A percentile compares a stretch with the other conserved stretches of the same genome.
phyloP scores from a whole-genome alignment of 2,797 vertebrate species.

The Amblyraja radiata region DNA sequence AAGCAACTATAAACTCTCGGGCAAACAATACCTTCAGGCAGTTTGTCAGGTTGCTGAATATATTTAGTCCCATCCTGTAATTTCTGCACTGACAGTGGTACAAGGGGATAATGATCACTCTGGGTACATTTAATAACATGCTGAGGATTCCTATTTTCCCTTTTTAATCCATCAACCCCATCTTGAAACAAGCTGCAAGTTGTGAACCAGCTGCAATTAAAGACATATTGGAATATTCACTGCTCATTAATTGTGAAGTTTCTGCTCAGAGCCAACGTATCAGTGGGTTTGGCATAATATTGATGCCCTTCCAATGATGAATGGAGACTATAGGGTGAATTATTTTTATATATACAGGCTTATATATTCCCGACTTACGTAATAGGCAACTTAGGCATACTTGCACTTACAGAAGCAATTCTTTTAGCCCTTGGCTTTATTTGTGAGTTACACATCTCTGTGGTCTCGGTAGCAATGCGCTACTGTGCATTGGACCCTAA shows the following conservation, averaged over 20 bases:
- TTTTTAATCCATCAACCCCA: slow-evolving; percentile 19
- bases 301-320: not conserved
- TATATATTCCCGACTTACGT: no score
- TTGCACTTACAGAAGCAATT: no score
- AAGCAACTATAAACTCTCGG: not conserved
- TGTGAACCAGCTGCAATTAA: slow-evolving; percentile 15
- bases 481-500: no score
- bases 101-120: slow-evolving; percentile 28
- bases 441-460: no score
- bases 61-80: slow-evolving; percentile 19
- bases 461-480: no score
- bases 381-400: no score
- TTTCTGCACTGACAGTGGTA: not conserved
- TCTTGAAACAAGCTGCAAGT: slow-evolving; percentile 18
- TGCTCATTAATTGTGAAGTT: not conserved
- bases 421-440: no score
- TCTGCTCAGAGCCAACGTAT: not conserved
- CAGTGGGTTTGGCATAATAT: not conserved
- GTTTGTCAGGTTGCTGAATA: slow-evolving; percentile 18
- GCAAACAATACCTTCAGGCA: not conserved
- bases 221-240: slow-evolving; percentile 9
- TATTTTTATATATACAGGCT: no score
- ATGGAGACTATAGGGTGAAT: not conserved
- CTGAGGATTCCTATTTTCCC: not conserved
- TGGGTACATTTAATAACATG: slow-evolving; percentile 19